These are phyloP conservation scores for Agrochola macilenta DNA, from an alignment of 2,888 invertebrate species.

Conservation along the genomic window DNA sequence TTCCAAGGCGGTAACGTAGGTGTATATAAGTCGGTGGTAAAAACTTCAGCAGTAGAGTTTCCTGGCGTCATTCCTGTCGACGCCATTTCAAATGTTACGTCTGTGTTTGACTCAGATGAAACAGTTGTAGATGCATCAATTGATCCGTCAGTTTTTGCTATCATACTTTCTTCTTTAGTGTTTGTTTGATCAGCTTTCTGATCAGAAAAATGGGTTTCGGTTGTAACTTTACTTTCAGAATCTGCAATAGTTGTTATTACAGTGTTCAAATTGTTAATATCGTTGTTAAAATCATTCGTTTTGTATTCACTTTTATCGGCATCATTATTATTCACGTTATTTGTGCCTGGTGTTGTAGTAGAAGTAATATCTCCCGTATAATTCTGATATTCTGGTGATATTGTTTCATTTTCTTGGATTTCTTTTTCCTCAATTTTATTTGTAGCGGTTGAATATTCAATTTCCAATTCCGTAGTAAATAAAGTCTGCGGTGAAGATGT, in stretches of 20 bases:
- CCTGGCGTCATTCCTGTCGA: slow-evolving; percentile 37
- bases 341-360: neutral
- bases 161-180: slow-evolving; percentile 3
- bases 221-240: slow-evolving; percentile 6
- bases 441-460: neutral
- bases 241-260: slow-evolving; percentile 9
- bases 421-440: neutral
- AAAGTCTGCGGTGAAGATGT: neutral
- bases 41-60: slow-evolving; percentile 22
- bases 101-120: slow-evolving; percentile 16
- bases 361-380: slow-evolving; percentile 7
- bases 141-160: neutral
- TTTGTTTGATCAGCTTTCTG: slow-evolving; percentile 7
- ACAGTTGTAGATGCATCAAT: slow-evolving; percentile 22
- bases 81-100: slow-evolving; percentile 4
- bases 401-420: slow-evolving; percentile 1
- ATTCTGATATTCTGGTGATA: neutral
- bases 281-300: neutral
- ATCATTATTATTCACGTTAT: slow-evolving; percentile 7
- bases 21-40: slow-evolving; percentile 11
- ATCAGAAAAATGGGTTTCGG: slow-evolving; percentile 1
- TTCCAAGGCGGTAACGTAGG: slow-evolving; percentile 69
- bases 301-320: slow-evolving; percentile 4
- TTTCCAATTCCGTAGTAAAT: slow-evolving; percentile 9
- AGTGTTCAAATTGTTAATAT: neutral